Evolutionary conservation across 2,113 vertebrate genomes (phyloP).

Genomic region (Poeciliopsis turrubarensis): DNA sequence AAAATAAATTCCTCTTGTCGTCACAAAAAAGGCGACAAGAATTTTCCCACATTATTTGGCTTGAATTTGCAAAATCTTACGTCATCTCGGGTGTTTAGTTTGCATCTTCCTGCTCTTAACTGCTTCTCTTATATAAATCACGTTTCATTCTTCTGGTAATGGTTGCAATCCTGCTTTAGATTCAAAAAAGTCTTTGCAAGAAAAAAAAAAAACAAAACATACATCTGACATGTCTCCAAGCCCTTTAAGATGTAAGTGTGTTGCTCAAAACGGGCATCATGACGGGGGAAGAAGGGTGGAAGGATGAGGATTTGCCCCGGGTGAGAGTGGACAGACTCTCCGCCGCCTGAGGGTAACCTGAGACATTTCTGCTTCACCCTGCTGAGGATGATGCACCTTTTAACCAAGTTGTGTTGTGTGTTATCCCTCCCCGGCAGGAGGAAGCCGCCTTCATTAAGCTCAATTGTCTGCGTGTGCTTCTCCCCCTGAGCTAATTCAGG

Average conservation of each 20-base stretch:
- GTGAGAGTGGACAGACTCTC: slow-evolving; percentile 27
- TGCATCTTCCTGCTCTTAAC: too few relatives aligned
- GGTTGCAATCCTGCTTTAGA: not conserved
- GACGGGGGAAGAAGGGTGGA: not conserved
- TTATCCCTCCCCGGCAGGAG: slow-evolving; percentile 26
- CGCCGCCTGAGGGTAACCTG: slow-evolving; percentile 31
- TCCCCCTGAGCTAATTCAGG: slow-evolving; percentile 27
- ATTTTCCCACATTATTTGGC: not conserved
- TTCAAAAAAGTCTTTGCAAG: not conserved
- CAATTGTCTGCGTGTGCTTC: slow-evolving; percentile 36
- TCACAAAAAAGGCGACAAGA: not conserved
- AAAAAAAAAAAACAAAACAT: not conserved
- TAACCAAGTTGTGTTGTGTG: slow-evolving; percentile 27
- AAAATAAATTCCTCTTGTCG: not conserved
- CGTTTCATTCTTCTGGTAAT: too few relatives aligned
- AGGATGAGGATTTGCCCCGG: slow-evolving; percentile 17
- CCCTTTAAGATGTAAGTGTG: not conserved
- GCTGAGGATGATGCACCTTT: slow-evolving; percentile 40
- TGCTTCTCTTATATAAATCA: not conserved
- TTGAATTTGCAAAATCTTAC: not conserved
- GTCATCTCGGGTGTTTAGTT: too few relatives aligned
- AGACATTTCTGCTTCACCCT: slow-evolving; percentile 25
- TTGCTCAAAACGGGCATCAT: not conserved
- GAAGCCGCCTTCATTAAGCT: slow-evolving; percentile 40
- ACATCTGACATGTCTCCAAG: not conserved